Base-by-base conservation (phyloP, 2,113 vertebrate genomes). In the Atrichornis clamosus region DNA sequence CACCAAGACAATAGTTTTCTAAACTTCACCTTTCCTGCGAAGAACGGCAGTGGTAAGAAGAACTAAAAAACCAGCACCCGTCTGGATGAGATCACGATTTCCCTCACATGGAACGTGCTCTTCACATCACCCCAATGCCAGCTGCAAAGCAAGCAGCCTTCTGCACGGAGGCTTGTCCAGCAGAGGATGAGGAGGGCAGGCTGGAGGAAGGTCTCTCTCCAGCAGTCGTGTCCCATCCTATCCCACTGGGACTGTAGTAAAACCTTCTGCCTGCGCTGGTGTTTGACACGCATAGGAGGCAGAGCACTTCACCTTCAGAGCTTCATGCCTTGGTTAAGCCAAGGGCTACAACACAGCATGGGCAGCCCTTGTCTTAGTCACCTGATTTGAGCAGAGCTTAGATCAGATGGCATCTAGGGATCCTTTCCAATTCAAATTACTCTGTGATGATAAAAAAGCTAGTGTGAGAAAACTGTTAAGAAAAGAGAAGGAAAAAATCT, bases 91-190 rank as follows among this genome's bases (percentile, higher is more conserved):
- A 72, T 9, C 1, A 0, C 41, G 1, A 3, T 23, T 46, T 37
- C 15, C 53, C 18, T 39, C 35, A 47, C 16, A 26, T 0, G 1
- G 18, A 1, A 44, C 10, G 6, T 0, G 2, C 30, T 33, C n/a
- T 35, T 50, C 32, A 44, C 16, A 1, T 3, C 0, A 0, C 14
- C 20, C 3, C 23, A 30, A 5, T 0, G 0, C 16, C 32, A 19
- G 46, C 2, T 7, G 27, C 49, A 75, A 73, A 42, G 39, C 1
- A 0, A 70, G 35, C 37, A 44, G 28, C 26, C 15, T 26, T 42
- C 30, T 50, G 35, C 28, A 13, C 1, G 13, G 20, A 0, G 0
- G n/a, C 28, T 56, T 2, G 3, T 6, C 8, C 0, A 1, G 56
- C n/a, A 41, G 11, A 80, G 23, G 17, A 77, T 24, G 32, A 87